Conservation (phyloP, 2,888 invertebrate species). For the Odontomyia ornata region DNA sequence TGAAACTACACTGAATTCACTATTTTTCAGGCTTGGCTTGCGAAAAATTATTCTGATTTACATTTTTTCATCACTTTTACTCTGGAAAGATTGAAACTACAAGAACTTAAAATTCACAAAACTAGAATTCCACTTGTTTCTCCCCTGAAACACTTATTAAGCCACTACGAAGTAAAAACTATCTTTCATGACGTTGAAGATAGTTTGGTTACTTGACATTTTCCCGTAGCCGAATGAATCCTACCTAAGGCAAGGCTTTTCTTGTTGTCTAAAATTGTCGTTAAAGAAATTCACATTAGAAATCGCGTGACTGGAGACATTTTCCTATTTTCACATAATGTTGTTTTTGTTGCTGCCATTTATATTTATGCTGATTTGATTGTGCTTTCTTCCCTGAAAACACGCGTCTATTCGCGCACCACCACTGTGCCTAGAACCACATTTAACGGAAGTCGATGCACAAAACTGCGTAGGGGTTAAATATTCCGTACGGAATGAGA, state of each 20-base stretch:
- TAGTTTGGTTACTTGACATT: not conserved
- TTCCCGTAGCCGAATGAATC: conserved; percentile 7
- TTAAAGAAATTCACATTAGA: not conserved
- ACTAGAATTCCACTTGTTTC: too few relatives aligned
- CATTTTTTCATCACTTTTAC: too few relatives aligned
- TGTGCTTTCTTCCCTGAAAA: not conserved
- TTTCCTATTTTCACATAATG: conserved; percentile 11
- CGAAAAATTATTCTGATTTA: too few relatives aligned
- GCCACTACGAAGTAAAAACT: too few relatives aligned
- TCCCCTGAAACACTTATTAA: too few relatives aligned
- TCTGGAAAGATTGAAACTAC: too few relatives aligned
- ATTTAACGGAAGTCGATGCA: conserved; percentile 6
- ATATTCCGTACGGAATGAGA: conserved; percentile 14
- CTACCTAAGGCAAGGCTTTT: not conserved
- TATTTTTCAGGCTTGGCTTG: too few relatives aligned
- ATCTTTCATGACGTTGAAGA: not conserved
- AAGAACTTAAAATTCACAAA: too few relatives aligned
- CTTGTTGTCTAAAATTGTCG: not conserved
- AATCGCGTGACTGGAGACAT: conserved; percentile 31
- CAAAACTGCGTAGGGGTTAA: conserved; percentile 24
- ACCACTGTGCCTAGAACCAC: not conserved
- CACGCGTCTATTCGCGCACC: not conserved
- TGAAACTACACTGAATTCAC: too few relatives aligned
- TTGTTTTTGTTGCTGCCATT: not conserved
- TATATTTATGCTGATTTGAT: not conserved